Conservation (phyloP, 2,113 vertebrate species). For the Phrynocephalus versicolor region DNA sequence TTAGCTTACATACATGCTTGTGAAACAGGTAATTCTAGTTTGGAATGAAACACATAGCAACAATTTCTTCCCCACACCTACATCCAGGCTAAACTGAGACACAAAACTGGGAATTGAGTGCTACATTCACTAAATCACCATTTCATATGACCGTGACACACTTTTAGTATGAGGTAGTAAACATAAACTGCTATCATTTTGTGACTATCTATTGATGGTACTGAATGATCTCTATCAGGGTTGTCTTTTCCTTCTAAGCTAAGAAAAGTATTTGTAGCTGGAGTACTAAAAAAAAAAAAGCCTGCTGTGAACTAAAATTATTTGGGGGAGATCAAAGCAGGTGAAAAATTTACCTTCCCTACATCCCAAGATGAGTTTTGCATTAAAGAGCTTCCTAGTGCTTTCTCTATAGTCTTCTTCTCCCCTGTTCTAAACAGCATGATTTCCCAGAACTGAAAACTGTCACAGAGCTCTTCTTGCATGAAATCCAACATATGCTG, state of each 20-base stretch:
- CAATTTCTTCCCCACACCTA: too few relatives aligned
- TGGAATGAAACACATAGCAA: too few relatives aligned
- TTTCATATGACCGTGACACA: background rate
- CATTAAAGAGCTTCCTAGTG: background rate
- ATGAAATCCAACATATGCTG: background rate
- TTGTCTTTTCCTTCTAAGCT: background rate
- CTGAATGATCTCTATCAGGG: background rate
- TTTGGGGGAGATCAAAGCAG: conserved; percentile 5
- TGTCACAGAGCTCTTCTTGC: background rate
- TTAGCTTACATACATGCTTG: too few relatives aligned
- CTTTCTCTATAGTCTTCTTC: background rate
- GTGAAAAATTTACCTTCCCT: background rate
- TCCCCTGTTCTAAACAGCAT: background rate
- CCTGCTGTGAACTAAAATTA: background rate
- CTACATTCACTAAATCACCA: background rate
- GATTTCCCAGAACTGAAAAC: background rate
- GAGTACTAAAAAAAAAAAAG: too few relatives aligned
- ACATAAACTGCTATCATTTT: background rate
- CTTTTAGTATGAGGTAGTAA: background rate
- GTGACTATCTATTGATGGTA: background rate
- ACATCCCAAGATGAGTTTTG: conserved; percentile 24
- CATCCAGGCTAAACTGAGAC: too few relatives aligned
- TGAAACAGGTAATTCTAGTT: too few relatives aligned
- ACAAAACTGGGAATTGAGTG: background rate
- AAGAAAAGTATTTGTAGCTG: background rate